Percentiles rank a stretch among this genome's conserved stretches.
Evolutionary conservation across 2,888 invertebrate genomes (phyloP).

Genomic region (Tryphoninae sp.): DNA sequence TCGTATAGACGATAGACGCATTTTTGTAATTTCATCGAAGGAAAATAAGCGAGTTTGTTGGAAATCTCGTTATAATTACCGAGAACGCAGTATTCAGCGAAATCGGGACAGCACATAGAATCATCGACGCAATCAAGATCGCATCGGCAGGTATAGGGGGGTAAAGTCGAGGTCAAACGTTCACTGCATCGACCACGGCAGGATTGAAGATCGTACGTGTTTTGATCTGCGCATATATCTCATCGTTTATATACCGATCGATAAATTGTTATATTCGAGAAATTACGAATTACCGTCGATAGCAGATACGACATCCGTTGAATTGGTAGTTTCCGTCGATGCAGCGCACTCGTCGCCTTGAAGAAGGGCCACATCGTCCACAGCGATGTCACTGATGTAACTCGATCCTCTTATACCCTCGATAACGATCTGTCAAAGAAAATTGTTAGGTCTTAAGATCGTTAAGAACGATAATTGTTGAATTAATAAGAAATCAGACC

Average conservation of each 20-base stretch:
- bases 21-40: neutral
- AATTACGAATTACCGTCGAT: conserved; percentile 67
- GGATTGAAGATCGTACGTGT: conserved; percentile 73
- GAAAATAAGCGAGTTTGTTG: neutral
- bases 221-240: conserved; percentile 72
- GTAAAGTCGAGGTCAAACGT: conserved; percentile 47
- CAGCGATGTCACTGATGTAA: conserved; percentile 89
- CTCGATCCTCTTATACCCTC: conserved; percentile 87
- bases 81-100: conserved; percentile 83
- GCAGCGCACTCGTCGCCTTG: conserved; percentile 83
- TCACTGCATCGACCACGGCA: conserved; percentile 77
- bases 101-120: conserved; percentile 87
- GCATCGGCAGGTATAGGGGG: conserved; percentile 84
- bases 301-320: conserved; percentile 58
- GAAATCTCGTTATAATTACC: conserved; percentile 71
- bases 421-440: conserved; percentile 86
- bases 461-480: conserved; percentile 37
- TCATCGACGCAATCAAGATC: conserved; percentile 82
- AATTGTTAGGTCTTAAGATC: conserved; percentile 2
- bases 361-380: conserved; percentile 89
- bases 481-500: conserved; percentile 57
- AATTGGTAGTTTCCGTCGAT: conserved; percentile 52
- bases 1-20: neutral
- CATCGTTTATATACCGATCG: neutral
- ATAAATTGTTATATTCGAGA: neutral